A percentile compares a stretch with the other conserved stretches of the same genome.
These are phyloP conservation scores for Callocephalon fimbriatum DNA, from an alignment of 2,113 vertebrate genomes.

Conservation along the genomic window DNA sequence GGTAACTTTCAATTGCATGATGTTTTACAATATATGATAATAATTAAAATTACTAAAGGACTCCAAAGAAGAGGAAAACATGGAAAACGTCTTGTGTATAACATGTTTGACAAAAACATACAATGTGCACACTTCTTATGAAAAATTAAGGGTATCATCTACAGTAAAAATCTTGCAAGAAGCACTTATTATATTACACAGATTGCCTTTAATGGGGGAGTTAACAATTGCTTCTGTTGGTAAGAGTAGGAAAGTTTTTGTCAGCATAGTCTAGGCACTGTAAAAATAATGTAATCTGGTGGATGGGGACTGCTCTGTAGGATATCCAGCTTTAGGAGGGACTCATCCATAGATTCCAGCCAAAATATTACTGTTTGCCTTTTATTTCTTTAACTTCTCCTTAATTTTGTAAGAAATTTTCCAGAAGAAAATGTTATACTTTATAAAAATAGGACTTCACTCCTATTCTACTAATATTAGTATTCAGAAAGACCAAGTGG, in stretches of 20 bases:
- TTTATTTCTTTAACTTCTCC: not conserved
- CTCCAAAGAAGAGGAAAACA: not conserved
- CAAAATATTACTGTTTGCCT: not conserved
- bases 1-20: not conserved
- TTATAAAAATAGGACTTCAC: not conserved
- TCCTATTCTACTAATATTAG: not conserved
- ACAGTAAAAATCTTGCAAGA: not conserved
- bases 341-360: not conserved
- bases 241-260: not conserved
- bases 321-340: not conserved
- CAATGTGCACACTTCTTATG: not conserved
- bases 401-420: not conserved
- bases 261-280: not conserved
- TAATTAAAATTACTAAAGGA: not conserved
- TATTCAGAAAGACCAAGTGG: not conserved
- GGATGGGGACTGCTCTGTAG: not conserved
- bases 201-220: not conserved
- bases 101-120: not conserved
- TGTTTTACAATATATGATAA: not conserved
- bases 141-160: not conserved
- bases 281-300: not conserved
- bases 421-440: not conserved
- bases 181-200: not conserved
- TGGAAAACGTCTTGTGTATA: not conserved
- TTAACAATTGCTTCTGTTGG: not conserved